Evolutionary conservation across 2,888 invertebrate species (phyloP).

Genomic region (Dryomyza anilis): DNA sequence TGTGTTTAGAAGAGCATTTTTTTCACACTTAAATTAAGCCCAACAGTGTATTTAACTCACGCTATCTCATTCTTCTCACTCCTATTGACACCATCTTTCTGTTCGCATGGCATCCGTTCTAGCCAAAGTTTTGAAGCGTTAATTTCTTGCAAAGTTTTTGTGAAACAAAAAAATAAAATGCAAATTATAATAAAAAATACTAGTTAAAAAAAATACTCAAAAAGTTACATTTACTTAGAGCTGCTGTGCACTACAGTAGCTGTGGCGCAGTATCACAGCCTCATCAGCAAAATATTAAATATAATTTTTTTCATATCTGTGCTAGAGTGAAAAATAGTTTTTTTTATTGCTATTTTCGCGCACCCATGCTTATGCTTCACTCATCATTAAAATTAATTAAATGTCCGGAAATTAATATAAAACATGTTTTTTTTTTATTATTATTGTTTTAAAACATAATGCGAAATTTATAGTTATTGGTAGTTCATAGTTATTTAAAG

Average conservation of each 20-base stretch:
- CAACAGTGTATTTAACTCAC: no score
- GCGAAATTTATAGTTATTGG: no score
- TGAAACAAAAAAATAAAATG: slow-evolving; percentile 2
- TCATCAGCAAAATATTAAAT: slow-evolving; percentile 12
- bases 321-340: not conserved
- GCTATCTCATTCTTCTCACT: not conserved
- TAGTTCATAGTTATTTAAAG: no score
- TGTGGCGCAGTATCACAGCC: not conserved
- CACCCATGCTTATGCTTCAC: not conserved
- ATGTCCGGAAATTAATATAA: not conserved
- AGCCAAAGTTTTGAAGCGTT: slow-evolving; percentile 14
- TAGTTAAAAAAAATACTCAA: not conserved
- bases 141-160: slow-evolving; percentile 14
- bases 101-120: slow-evolving; percentile 6
- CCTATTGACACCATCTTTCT: not conserved
- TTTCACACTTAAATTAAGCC: no score
- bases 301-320: not conserved
- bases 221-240: not conserved
- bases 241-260: no score
- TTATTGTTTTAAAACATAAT: no score
- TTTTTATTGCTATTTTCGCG: not conserved
- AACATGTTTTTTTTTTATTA: not conserved
- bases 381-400: slow-evolving; percentile 19
- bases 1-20: no score
- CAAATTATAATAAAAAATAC: not conserved